Conservation (phyloP, 2,888 invertebrate species). For the Dolomedes plantarius region DNA sequence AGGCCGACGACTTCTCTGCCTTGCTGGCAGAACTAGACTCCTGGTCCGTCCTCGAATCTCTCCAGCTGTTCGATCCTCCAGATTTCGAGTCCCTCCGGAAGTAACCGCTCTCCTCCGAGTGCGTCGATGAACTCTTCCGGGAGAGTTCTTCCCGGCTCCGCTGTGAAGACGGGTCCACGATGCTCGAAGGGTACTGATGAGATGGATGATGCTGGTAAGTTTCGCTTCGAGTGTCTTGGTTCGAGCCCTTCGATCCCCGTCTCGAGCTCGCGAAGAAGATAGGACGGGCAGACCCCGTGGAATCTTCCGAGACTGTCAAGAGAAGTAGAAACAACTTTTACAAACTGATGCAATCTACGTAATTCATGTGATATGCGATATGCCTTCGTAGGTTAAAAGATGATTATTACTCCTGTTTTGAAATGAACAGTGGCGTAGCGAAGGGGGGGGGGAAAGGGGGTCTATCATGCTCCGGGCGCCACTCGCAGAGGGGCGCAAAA, state of each 20-base stretch:
- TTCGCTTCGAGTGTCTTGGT: constrained; percentile 21
- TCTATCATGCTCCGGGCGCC: too few species aligned
- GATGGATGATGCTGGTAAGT: constrained; percentile 5
- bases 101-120: constrained; percentile 53
- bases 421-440: too few species aligned
- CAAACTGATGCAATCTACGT: too few species aligned
- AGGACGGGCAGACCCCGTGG: constrained; percentile 42
- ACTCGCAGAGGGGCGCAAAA: too few species aligned
- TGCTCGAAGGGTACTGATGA: constrained; percentile 21
- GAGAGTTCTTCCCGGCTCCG: constrained; percentile 35
- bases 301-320: constrained; percentile 55
- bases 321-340: too few species aligned
- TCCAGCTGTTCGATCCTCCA: constrained; percentile 57
- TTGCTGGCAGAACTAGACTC: constrained; percentile 60
- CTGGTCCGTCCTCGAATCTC: constrained; percentile 50
- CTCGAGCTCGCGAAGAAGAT: constrained; percentile 69
- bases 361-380: too few species aligned
- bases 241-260: constrained; percentile 57
- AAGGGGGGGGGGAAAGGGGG: too few species aligned
- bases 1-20: constrained; percentile 57
- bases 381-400: too few species aligned
- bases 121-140: constrained; percentile 51
- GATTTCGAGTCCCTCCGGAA: constrained; percentile 58
- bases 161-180: neutral
- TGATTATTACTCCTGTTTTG: too few species aligned